Evolutionary conservation across 2,113 vertebrate species (phyloP).

Genomic region (Equus przewalskii): DNA sequence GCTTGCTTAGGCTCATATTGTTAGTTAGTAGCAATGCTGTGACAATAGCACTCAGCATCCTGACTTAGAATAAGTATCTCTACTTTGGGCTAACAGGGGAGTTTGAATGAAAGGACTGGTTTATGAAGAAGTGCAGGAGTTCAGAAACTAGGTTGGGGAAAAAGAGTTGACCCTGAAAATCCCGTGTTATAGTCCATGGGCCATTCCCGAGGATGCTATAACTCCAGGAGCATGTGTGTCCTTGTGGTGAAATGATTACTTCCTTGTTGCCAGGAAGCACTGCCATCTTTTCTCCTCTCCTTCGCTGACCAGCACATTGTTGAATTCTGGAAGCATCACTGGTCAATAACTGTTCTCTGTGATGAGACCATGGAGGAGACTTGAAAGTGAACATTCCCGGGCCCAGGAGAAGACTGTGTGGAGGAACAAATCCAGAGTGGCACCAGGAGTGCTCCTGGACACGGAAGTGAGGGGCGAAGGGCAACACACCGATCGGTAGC

Average conservation of each 20-base stretch:
- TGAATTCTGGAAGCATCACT: background rate
- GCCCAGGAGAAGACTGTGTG: background rate
- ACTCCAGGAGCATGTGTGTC: background rate
- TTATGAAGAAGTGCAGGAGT: background rate
- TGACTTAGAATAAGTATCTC: background rate
- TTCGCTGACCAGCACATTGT: too few relatives aligned
- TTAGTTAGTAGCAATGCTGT: background rate
- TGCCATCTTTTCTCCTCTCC: background rate
- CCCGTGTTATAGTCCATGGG: background rate
- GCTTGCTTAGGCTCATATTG: background rate
- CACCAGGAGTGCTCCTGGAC: too few relatives aligned
- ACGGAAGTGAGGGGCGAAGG: background rate
- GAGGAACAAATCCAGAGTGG: background rate
- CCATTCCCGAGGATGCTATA: background rate
- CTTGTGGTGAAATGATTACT: background rate
- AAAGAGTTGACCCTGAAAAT: background rate
- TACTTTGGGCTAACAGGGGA: background rate
- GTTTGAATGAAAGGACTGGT: background rate
- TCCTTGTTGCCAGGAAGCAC: background rate
- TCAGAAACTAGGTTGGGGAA: background rate
- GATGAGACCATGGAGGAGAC: background rate
- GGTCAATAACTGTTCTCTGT: background rate
- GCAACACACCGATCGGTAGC: rapidly evolving
- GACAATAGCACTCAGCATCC: background rate
- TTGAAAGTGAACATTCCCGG: background rate